A percentile compares a stretch with the other conserved stretches of the same genome.
Conservation (phyloP, 1,140 invertebrate genomes). For the Thrips palmi region DNA sequence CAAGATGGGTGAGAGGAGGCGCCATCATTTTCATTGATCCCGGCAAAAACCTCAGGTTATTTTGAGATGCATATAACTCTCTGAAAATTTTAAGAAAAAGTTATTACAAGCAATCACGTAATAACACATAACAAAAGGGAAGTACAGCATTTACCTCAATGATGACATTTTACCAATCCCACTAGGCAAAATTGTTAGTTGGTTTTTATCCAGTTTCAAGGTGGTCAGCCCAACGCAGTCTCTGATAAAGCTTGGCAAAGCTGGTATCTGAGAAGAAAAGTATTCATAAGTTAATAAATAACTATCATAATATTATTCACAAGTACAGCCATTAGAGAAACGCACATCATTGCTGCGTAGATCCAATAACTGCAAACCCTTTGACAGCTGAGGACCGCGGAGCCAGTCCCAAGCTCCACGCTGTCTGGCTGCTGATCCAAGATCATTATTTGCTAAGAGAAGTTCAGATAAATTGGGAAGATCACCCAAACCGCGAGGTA, state of each 20-base stretch:
- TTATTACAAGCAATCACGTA: no score
- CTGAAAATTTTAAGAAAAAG: no score
- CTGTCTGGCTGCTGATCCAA: slow-evolving; percentile 31
- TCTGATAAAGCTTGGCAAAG: slow-evolving; percentile 19
- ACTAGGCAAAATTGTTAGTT: background rate
- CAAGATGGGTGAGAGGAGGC: no score
- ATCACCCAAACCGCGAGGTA: slow-evolving; percentile 54
- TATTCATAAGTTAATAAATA: slow-evolving; percentile 2
- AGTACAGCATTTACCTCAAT: no score
- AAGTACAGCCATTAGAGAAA: slow-evolving; percentile 11
- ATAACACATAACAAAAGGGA: no score
- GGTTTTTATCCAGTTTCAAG: background rate
- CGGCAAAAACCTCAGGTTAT: no score
- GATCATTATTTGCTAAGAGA: slow-evolving; percentile 46
- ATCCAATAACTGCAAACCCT: slow-evolving; percentile 34
- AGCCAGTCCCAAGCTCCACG: slow-evolving; percentile 43
- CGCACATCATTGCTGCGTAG: slow-evolving; percentile 38
- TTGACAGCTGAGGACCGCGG: slow-evolving; percentile 26
- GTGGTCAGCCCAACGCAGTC: slow-evolving; percentile 2
- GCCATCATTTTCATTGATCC: no score
- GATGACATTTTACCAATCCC: no score
- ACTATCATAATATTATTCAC: slow-evolving; percentile 4
- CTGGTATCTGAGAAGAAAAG: slow-evolving; percentile 19
- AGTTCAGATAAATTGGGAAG: slow-evolving; percentile 44
- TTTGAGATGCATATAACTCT: no score